Conservation (phyloP, 2,888 invertebrate genomes). For the Crematogaster levior region DNA sequence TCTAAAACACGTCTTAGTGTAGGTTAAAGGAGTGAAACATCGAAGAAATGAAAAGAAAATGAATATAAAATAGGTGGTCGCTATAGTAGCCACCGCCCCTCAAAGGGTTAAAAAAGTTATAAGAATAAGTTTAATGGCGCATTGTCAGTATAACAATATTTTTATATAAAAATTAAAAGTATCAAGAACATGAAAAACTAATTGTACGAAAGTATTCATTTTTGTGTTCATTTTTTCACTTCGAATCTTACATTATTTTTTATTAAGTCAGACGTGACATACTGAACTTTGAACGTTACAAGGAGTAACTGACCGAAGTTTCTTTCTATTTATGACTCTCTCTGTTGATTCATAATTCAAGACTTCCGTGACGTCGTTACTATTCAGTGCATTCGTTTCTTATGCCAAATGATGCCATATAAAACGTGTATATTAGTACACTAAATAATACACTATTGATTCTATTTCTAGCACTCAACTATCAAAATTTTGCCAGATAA, state of each 20-base stretch:
- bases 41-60: too few relatives aligned
- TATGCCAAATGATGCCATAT: neutral
- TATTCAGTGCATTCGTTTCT: neutral
- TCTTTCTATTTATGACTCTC: neutral
- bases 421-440: neutral
- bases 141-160: neutral
- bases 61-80: too few relatives aligned
- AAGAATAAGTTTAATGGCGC: neutral
- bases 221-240: neutral
- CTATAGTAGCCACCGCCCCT: too few relatives aligned
- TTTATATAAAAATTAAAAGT: neutral
- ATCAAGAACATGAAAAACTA: neutral
- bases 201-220: too few relatives aligned
- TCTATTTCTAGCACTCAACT: neutral
- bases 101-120: too few relatives aligned
- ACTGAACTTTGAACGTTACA: constrained; percentile 18
- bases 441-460: neutral
- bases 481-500: neutral
- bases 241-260: too few relatives aligned
- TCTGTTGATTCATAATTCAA: constrained; percentile 11
- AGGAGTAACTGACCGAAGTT: neutral
- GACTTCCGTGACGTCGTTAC: neutral
- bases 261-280: neutral
- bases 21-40: too few relatives aligned
- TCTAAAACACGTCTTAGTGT: too few relatives aligned